phyloP scores from a whole-genome alignment of 2,888 invertebrate species.

The Trichogramma dendrolimi region DNA sequence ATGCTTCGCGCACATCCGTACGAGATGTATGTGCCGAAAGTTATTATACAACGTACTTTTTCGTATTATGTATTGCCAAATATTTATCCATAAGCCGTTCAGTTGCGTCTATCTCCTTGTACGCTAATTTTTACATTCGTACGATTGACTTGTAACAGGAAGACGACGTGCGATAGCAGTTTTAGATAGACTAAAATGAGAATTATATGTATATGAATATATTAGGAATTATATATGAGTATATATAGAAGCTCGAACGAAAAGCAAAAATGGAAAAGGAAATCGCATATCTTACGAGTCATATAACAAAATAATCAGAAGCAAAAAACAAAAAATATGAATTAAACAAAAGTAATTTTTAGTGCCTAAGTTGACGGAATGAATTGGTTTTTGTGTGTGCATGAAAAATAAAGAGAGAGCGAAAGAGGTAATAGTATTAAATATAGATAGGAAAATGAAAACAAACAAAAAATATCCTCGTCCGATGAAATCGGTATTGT shows the following conservation, averaged over 20 bases:
- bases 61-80: constrained; percentile 28
- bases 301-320: constrained; percentile 12
- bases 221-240: neutral
- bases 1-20: too few relatives aligned
- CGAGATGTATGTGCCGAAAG: constrained; percentile 18
- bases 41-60: constrained; percentile 16
- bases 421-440: too few relatives aligned
- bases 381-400: too few relatives aligned
- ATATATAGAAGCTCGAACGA: neutral
- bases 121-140: constrained; percentile 16
- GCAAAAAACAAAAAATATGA: constrained; percentile 7
- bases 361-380: constrained; percentile 18
- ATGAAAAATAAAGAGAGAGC: too few relatives aligned
- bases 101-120: constrained; percentile 15
- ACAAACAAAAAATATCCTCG: neutral
- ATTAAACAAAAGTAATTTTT: constrained; percentile 18
- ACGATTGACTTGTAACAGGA: constrained; percentile 1
- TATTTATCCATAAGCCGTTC: constrained; percentile 16
- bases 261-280: constrained; percentile 11
- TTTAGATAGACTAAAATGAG: constrained; percentile 5
- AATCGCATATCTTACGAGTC: constrained; percentile 20
- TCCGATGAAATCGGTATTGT: neutral
- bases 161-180: neutral
- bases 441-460: too few relatives aligned
- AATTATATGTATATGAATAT: constrained; percentile 1